Evolutionary conservation across 2,113 vertebrate genomes (phyloP).

Genomic region (Atherinomorus stipes): DNA sequence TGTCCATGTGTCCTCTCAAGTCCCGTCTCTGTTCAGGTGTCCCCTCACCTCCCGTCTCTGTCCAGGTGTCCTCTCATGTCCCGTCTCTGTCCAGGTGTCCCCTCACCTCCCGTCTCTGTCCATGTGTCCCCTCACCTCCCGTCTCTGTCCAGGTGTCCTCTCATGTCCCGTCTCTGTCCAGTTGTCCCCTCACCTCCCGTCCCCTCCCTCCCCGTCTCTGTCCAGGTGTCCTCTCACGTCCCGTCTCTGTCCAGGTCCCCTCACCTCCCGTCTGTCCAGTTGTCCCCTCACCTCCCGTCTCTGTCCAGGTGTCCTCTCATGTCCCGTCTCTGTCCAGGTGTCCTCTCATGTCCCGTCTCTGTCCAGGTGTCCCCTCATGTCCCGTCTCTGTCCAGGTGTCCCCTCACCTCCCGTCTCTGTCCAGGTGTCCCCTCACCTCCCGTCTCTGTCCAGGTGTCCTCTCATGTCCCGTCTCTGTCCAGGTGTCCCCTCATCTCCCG

Average conservation of each 20-base stretch:
- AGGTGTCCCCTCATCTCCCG: constrained; percentile 98
- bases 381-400: too few species aligned
- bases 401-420: neutral
- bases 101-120: neutral
- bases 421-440: constrained; percentile 95
- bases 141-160: neutral
- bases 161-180: constrained; percentile 52
- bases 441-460: neutral
- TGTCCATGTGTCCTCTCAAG: constrained; percentile 92
- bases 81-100: too few species aligned
- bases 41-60: neutral
- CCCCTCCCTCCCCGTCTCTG: neutral
- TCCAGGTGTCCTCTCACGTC: constrained; percentile 88
- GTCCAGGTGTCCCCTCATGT: constrained; percentile 93
- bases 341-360: neutral
- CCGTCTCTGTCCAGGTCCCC: constrained; percentile 83
- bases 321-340: too few species aligned
- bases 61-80: constrained; percentile 93
- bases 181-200: constrained; percentile 88
- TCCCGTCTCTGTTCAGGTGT: too few species aligned
- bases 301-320: constrained; percentile 91
- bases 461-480: neutral
- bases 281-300: neutral
- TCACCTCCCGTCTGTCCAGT: too few species aligned
- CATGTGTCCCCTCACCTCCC: constrained; percentile 96